Evolutionary conservation across 1,140 invertebrate species (phyloP).

Genomic region (Cotesia glomerata): DNA sequence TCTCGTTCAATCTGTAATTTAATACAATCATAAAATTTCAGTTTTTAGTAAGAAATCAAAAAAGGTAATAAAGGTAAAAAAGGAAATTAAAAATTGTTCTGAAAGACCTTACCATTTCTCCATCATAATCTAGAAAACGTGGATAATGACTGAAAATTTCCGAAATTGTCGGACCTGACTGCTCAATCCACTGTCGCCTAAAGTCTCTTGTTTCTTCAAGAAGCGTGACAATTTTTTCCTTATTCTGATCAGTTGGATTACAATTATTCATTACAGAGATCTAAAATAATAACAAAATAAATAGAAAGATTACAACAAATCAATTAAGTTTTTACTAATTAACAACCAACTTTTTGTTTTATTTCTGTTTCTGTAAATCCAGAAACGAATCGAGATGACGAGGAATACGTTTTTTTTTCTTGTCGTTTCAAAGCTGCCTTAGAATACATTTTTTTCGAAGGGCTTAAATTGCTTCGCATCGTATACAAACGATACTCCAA

Average conservation of each 20-base stretch:
- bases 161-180: neutral
- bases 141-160: conserved; percentile 7
- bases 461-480: neutral
- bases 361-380: neutral
- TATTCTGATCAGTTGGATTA: neutral
- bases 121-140: neutral
- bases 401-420: neutral
- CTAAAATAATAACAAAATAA: neutral
- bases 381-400: neutral
- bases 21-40: neutral
- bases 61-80: neutral
- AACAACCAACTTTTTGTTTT: neutral
- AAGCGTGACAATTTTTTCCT: neutral
- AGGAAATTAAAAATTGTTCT: neutral
- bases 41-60: neutral
- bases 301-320: neutral
- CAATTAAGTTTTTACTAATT: neutral
- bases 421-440: neutral
- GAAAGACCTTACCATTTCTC: conserved; percentile 1
- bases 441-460: neutral
- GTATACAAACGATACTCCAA: conserved; percentile 1
- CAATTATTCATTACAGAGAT: neutral
- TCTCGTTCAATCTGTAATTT: neutral
- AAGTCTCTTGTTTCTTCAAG: neutral
- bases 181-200: neutral